Base-by-base conservation (phyloP, 1,140 invertebrate species). In the Papilio polytes region DNA sequence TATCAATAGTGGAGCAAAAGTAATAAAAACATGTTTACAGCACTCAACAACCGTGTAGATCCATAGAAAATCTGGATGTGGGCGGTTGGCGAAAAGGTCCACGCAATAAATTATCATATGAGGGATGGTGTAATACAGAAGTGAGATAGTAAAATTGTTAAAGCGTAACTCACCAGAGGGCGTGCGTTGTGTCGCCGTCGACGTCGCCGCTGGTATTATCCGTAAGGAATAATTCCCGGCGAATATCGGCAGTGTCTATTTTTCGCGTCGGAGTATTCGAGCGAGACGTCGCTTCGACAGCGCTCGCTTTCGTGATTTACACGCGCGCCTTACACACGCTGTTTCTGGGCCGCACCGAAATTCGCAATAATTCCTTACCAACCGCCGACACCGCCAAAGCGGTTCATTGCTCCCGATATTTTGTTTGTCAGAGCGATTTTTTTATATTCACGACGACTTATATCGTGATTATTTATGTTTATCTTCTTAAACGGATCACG, bases 121-220 rank as follows among this genome's bases (percentile, higher is more conserved):
- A 66, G 22, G 63, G 63, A 66, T 66, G 26, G 22, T 66, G 26
- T 66, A 18, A 26, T 36, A 66, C 63, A 66, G 26, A 66, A 66
- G 63, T 36, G 26, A 66, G 12, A 66, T 66, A 66, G 81, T 87
- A 83, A 80, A 83, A 88, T 86, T 83, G 80, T 80, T 80, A 84
- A 86, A 84, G 83, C 72, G 51, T 80, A 18, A 91, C 92, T 94
- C 91, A 94, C 92, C 92, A 93, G 91, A 88, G 86, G 92, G 92
- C 91, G 86, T 79, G 78, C 86, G 88, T 90, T 78, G 86, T 88
- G 66, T 83, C 85, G 82, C 78, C 80, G 44, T 51, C 87, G 79
- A 83, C 81, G 89, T 81, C 88, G 88, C 82, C 72, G 79, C 87
- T 90, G 87, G 85, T 88, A 88, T 90, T 91, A 90, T 89, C 87